These are phyloP conservation scores for Entelurus aequoreus DNA, from an alignment of 2,113 vertebrate genomes.

Conservation along the genomic window DNA sequence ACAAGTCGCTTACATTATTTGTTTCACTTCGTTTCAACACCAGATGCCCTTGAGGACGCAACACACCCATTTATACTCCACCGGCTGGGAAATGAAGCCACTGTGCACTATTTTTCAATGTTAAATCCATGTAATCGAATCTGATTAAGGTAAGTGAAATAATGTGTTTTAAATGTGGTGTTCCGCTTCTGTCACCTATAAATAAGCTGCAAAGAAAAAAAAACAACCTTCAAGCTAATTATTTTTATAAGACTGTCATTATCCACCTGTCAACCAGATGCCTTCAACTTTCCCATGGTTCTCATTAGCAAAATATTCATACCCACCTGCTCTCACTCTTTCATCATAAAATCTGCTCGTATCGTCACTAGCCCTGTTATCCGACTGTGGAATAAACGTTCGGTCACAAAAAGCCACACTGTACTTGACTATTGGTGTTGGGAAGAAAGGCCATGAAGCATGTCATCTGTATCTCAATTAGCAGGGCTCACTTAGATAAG, in stretches of 20 bases:
- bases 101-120: too few species aligned
- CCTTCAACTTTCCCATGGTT: background rate
- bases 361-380: background rate
- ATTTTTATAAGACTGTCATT: background rate
- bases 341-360: background rate
- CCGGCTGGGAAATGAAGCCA: too few species aligned
- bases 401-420: background rate
- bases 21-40: too few species aligned
- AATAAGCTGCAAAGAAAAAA: background rate
- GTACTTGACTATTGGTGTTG: slow-evolving; percentile 6
- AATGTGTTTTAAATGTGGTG: slow-evolving; percentile 2
- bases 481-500: slow-evolving; percentile 29
- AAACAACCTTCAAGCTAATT: background rate
- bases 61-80: too few species aligned
- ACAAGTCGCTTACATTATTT: too few species aligned
- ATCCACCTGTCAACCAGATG: slow-evolving; percentile 1
- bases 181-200: slow-evolving; percentile 9
- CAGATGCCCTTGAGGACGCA: too few species aligned
- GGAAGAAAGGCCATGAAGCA: slow-evolving; percentile 10
- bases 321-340: background rate
- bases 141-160: too few species aligned
- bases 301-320: background rate
- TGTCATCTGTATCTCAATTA: slow-evolving; percentile 16
- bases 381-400: slow-evolving; percentile 1
- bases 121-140: too few species aligned